These are phyloP conservation scores for Serranus cabrilla DNA, from an alignment of 2,797 vertebrate genomes.

Conservation along the genomic window DNA sequence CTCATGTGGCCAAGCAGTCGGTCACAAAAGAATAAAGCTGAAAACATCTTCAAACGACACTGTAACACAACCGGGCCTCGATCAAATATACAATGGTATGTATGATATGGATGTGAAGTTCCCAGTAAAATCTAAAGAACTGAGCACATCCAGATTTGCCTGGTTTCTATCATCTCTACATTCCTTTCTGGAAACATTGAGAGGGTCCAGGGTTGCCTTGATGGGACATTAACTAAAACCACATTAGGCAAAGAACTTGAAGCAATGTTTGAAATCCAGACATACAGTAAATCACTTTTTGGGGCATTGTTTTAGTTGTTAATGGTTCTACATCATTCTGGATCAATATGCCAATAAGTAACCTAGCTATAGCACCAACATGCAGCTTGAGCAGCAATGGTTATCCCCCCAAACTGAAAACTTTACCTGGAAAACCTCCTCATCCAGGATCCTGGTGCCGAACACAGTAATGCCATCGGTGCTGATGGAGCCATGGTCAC, in stretches of 20 bases:
- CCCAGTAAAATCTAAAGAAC: constrained; percentile 5
- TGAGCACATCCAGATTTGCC: constrained; percentile 12
- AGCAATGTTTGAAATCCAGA: constrained; percentile 6
- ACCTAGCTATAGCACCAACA: not conserved
- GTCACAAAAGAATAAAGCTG: constrained; percentile 5
- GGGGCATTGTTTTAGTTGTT: not conserved
- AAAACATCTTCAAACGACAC: not conserved
- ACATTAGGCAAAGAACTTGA: not conserved
- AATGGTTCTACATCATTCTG: not conserved
- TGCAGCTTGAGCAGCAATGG: not conserved
- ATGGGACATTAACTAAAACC: constrained; percentile 7
- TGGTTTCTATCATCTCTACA: constrained; percentile 55
- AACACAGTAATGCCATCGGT: constrained; percentile 94
- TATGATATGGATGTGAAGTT: constrained; percentile 2
- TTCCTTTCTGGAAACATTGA: constrained; percentile 56
- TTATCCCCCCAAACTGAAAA: not conserved
- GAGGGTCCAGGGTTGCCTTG: not conserved
- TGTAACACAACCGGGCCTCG: not conserved
- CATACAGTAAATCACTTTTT: not conserved
- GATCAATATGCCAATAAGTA: not conserved
- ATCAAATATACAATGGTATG: not conserved
- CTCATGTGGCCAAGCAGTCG: not conserved
- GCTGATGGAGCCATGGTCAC: constrained; percentile 88
- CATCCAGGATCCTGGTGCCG: constrained; percentile 94
- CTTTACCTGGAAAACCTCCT: constrained; percentile 95